Conservation (phyloP, 2,113 vertebrate species). For the Alectura lathami region DNA sequence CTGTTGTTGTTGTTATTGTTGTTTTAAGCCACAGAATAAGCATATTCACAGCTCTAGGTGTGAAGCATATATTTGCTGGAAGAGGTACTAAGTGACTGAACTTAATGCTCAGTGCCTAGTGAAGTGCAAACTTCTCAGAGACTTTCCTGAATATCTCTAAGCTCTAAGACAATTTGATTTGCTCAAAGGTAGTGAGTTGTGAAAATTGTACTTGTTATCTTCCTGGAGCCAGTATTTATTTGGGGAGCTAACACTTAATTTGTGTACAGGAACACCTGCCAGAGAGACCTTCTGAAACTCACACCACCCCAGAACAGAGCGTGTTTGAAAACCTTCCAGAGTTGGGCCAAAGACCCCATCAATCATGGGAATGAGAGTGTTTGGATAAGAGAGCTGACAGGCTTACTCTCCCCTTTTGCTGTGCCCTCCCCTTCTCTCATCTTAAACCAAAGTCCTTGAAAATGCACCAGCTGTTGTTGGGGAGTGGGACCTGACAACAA, state of each 20-base stretch:
- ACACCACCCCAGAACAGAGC: neutral
- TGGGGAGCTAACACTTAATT: constrained; percentile 26
- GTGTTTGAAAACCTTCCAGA: constrained; percentile 29
- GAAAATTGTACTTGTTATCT: neutral
- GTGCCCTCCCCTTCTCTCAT: neutral
- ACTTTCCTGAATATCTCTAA: neutral
- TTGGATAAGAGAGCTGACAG: constrained; percentile 12
- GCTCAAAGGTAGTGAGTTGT: neutral
- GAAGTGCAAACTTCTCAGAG: neutral
- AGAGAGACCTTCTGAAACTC: constrained; percentile 35
- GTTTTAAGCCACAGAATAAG: neutral
- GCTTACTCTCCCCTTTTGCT: neutral
- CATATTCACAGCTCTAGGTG: neutral
- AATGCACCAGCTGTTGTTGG: neutral
- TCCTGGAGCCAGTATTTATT: neutral
- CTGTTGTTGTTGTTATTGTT: neutral
- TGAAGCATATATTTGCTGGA: neutral
- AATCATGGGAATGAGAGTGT: constrained; percentile 21
- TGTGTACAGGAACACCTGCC: constrained; percentile 17
- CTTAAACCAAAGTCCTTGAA: constrained; percentile 1
- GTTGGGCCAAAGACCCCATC: constrained; percentile 6
- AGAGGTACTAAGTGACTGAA: neutral
- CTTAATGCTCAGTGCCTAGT: neutral
- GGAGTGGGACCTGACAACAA: neutral
- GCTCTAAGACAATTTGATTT: neutral